Evolutionary conservation across 37 sponge, comb jelly and placozoan genomes (phyloP).

Genomic region (Cliona cf. orientalis): DNA sequence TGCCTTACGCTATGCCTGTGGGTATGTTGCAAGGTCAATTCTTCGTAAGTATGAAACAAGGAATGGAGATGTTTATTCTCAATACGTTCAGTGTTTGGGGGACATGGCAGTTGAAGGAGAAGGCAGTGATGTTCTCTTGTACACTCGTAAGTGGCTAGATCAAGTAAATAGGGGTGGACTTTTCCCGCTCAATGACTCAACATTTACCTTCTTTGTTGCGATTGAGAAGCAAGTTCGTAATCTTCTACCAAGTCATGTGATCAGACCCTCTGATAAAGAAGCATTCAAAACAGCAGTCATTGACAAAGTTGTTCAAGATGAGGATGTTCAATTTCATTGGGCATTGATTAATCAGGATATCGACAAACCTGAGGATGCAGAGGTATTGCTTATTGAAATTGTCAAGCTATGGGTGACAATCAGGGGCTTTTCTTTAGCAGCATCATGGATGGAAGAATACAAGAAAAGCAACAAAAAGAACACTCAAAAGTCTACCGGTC

Average conservation of each 20-base stretch:
- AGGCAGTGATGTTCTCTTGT: constrained; percentile 16
- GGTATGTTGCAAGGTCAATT: constrained; percentile 44
- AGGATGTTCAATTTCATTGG: constrained; percentile 53
- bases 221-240: constrained; percentile 20
- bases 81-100: constrained; percentile 46
- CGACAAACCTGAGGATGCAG: background rate
- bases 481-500: constrained; percentile 24
- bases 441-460: constrained; percentile 45
- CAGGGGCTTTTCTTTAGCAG: constrained; percentile 35
- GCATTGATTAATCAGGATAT: constrained; percentile 8
- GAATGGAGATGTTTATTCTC: constrained; percentile 6
- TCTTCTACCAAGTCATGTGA: constrained; percentile 3
- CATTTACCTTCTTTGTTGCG: constrained; percentile 16
- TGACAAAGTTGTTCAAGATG: constrained; percentile 22
- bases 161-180: constrained; percentile 49
- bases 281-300: constrained; percentile 8
- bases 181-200: constrained; percentile 40
- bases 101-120: constrained; percentile 45
- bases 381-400: constrained; percentile 31
- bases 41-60: constrained; percentile 32
- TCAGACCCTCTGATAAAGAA: background rate
- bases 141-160: constrained; percentile 34
- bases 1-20: constrained; percentile 29
- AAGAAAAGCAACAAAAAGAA: constrained; percentile 16
- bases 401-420: constrained; percentile 48